Conservation (phyloP, 2,797 vertebrate genomes). For the Tenualosa thibaudeaui region DNA sequence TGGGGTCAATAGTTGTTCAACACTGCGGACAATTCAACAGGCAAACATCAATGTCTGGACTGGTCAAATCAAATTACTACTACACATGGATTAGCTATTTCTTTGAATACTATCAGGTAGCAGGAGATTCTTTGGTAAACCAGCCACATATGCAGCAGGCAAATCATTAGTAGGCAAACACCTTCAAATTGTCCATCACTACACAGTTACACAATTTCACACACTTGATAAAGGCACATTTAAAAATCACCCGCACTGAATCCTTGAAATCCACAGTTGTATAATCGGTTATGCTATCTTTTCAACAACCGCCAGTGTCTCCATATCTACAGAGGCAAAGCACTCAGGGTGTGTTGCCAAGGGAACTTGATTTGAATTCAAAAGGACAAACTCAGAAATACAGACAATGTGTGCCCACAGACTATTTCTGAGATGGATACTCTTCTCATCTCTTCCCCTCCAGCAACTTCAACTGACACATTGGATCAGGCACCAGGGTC, state of each 20-base stretch:
- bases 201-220: constrained; percentile 2
- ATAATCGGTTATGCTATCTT: constrained; percentile 56
- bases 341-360: constrained; percentile 51
- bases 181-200: background rate
- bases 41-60: background rate
- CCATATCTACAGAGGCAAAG: constrained; percentile 41
- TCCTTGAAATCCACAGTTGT: constrained; percentile 51
- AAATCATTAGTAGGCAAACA: background rate
- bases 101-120: background rate
- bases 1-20: background rate
- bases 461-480: background rate
- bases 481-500: background rate
- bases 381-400: constrained; percentile 52
- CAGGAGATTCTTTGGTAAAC: background rate
- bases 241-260: constrained; percentile 38
- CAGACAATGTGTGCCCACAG: constrained; percentile 46
- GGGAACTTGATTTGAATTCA: constrained; percentile 60
- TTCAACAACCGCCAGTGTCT: constrained; percentile 52
- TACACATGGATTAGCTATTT: background rate
- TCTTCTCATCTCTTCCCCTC: constrained; percentile 31
- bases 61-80: background rate
- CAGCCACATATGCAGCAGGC: background rate
- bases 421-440: constrained; percentile 42
- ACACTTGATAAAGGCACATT: constrained; percentile 5
- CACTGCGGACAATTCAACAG: background rate